Evolutionary conservation across 2,888 invertebrate genomes (phyloP).

Genomic region (Pasiphila rectangulata): DNA sequence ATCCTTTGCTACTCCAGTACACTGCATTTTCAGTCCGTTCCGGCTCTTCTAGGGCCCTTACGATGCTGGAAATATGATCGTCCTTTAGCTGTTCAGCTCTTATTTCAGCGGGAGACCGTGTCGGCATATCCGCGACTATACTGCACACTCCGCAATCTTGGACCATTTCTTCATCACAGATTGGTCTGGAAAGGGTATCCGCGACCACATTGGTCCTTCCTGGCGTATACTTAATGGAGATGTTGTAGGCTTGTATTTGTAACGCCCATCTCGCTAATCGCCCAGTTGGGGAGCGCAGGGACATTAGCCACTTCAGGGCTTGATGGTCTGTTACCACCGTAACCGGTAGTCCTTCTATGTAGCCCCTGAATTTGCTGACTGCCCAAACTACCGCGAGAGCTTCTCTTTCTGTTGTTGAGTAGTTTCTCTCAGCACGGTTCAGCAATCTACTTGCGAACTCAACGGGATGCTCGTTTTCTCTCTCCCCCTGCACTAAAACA

Average conservation of each 20-base stretch:
- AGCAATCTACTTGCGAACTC: constrained; percentile 36
- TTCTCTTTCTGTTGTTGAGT: constrained; percentile 39
- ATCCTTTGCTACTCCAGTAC: neutral
- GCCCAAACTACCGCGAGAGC: constrained; percentile 30
- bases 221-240: constrained; percentile 5
- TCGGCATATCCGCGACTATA: too few species aligned
- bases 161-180: too few species aligned
- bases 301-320: too few species aligned
- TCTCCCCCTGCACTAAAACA: constrained; percentile 25
- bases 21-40: neutral
- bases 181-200: neutral
- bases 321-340: too few species aligned
- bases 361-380: constrained; percentile 28
- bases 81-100: too few species aligned
- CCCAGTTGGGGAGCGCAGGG: too few species aligned
- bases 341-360: constrained; percentile 37
- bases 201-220: constrained; percentile 7
- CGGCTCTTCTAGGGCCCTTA: too few species aligned
- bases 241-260: neutral
- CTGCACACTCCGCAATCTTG: too few species aligned
- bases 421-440: constrained; percentile 43
- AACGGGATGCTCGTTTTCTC: constrained; percentile 22
- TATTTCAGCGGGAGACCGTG: too few species aligned
- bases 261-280: too few species aligned
- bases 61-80: too few species aligned